Percentiles rank a stretch among this genome's conserved stretches.
Evolutionary conservation across 2,888 invertebrate genomes (phyloP).

Genomic region (Piscicola geometra): DNA sequence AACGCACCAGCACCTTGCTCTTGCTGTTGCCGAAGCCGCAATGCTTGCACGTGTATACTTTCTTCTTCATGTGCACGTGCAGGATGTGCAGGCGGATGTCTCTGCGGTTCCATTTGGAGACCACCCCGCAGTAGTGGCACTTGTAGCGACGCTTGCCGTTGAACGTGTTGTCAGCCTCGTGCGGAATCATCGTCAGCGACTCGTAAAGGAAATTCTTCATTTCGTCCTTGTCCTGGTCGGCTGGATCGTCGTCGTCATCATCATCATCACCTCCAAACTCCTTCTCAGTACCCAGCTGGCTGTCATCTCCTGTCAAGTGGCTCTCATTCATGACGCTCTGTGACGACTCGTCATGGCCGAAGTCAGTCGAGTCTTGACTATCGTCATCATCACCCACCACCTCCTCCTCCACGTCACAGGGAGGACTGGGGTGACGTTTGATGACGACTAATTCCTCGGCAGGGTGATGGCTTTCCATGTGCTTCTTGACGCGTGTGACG

Average conservation of each 20-base stretch:
- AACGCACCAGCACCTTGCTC: constrained; percentile 34
- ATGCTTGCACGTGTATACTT: constrained; percentile 39
- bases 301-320: not conserved
- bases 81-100: constrained; percentile 39
- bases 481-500: constrained; percentile 38
- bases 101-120: constrained; percentile 37
- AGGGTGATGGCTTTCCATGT: constrained; percentile 40
- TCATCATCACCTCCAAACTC: constrained; percentile 8
- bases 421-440: not conserved
- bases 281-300: not conserved
- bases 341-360: constrained; percentile 26
- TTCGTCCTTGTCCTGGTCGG: not conserved
- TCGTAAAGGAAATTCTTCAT: constrained; percentile 2
- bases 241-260: constrained; percentile 9
- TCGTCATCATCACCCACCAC: not conserved
- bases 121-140: constrained; percentile 38
- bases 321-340: not conserved
- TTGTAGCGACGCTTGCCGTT: constrained; percentile 33
- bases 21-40: constrained; percentile 40
- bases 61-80: constrained; percentile 36
- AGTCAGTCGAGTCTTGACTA: not conserved
- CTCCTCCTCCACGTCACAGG: not conserved
- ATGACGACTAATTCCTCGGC: constrained; percentile 16
- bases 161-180: not conserved
- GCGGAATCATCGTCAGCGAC: not conserved